phyloP scores from a whole-genome alignment of 2,888 invertebrate species.

The Plagodis pulveraria region DNA sequence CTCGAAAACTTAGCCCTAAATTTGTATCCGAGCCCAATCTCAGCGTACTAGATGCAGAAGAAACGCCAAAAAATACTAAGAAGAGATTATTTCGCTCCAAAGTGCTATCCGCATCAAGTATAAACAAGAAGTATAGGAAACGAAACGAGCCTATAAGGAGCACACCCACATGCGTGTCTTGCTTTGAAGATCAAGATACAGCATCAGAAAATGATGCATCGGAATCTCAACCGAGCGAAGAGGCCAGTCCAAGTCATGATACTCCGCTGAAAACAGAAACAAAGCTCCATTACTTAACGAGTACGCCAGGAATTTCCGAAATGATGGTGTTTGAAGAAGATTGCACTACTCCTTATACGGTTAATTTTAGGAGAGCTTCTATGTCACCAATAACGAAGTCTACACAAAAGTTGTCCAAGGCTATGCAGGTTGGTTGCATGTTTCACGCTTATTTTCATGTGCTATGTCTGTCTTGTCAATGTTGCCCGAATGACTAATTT shows the following conservation, averaged over 20 bases:
- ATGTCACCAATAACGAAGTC: conserved; percentile 96
- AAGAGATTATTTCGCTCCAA: conserved; percentile 76
- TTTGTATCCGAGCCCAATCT: conserved; percentile 80
- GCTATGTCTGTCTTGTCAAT: conserved; percentile 35
- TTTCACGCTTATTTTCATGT: conserved; percentile 34
- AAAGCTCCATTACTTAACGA: conserved; percentile 68
- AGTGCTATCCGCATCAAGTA: conserved; percentile 58
- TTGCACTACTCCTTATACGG: conserved; percentile 70
- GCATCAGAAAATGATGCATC: conserved; percentile 50
- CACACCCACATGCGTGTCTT: conserved; percentile 77
- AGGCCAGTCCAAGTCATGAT: conserved; percentile 39
- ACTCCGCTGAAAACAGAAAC: conserved; percentile 62
- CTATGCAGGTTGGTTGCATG: conserved; percentile 91
- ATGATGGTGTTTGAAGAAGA: conserved; percentile 60
- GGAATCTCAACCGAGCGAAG: conserved; percentile 33
- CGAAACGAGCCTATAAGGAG: conserved; percentile 55
- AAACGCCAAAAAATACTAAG: conserved; percentile 76
- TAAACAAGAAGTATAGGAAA: conserved; percentile 76
- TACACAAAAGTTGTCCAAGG: conserved; percentile 93
- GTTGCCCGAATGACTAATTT: conserved; percentile 23
- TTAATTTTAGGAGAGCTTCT: conserved; percentile 87
- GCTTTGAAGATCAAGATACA: conserved; percentile 73
- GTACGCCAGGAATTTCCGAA: conserved; percentile 73
- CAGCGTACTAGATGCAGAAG: conserved; percentile 67
- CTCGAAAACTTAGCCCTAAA: conserved; percentile 72